Percentiles rank a stretch among this genome's conserved stretches.
Evolutionary conservation across 2,113 vertebrate species (phyloP).

Genomic region (Eulemur macaco): DNA sequence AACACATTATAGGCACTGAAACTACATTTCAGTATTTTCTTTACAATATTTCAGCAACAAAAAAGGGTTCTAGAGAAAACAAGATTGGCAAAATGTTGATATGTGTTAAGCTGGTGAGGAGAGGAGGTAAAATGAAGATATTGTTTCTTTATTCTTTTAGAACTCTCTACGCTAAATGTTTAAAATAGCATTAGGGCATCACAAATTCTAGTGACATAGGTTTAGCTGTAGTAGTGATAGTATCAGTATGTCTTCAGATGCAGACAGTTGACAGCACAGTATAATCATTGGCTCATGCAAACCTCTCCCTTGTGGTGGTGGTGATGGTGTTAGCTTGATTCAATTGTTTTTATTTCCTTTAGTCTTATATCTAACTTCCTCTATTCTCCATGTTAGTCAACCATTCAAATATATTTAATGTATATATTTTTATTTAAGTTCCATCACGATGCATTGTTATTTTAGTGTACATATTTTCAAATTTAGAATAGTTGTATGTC

Average conservation of each 20-base stretch:
- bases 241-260: too few relatives aligned
- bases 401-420: neutral
- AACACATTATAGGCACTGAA: neutral
- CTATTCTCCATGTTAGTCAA: neutral
- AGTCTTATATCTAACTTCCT: neutral
- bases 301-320: neutral
- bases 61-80: neutral
- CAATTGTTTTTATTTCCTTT: neutral
- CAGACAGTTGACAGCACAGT: neutral
- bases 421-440: neutral
- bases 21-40: neutral
- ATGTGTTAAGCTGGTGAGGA: neutral
- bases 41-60: neutral
- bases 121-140: neutral
- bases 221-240: neutral
- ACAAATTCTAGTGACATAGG: neutral
- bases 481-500: neutral
- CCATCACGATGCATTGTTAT: neutral
- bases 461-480: neutral
- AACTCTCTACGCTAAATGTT: neutral
- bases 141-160: neutral
- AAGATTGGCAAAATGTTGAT: neutral
- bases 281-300: neutral
- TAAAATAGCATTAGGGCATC: neutral
- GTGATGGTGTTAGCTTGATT: neutral